Percentiles rank a stretch among this genome's conserved stretches.
phyloP scores from a whole-genome alignment of 2,113 vertebrate species.

The Gavia stellata region DNA sequence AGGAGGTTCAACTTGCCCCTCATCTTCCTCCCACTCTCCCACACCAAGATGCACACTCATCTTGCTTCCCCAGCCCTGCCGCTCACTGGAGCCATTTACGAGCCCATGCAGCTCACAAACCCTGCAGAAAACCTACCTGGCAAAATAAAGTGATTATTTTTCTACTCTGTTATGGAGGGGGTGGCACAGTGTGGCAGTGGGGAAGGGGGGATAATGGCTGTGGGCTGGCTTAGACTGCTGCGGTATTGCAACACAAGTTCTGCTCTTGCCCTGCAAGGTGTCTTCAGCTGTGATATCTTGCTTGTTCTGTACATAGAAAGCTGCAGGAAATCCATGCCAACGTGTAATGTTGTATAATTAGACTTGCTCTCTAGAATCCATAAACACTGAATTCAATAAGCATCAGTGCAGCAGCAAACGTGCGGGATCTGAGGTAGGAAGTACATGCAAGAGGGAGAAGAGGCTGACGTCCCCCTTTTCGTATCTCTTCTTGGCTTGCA shows the following conservation, averaged over 20 bases:
- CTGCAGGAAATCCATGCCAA: slow-evolving; percentile 19
- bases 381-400: background rate
- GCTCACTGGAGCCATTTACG: background rate
- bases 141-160: background rate
- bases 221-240: background rate
- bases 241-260: background rate
- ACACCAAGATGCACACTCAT: accelerated
- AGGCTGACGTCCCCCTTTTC: background rate
- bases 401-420: accelerated
- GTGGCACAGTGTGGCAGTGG: background rate
- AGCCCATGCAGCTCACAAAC: background rate
- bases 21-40: background rate
- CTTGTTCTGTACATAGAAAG: background rate
- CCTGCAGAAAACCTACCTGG: background rate
- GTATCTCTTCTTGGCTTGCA: background rate
- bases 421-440: background rate
- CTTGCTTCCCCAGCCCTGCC: background rate
- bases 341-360: slow-evolving; percentile 15
- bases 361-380: background rate
- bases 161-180: background rate
- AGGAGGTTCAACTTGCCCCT: background rate
- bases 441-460: background rate
- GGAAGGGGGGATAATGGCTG: background rate
- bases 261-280: background rate
- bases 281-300: slow-evolving; percentile 1